Base-by-base conservation (phyloP, 1,140 invertebrate genomes). In the Drosophila yakuba region DNA sequence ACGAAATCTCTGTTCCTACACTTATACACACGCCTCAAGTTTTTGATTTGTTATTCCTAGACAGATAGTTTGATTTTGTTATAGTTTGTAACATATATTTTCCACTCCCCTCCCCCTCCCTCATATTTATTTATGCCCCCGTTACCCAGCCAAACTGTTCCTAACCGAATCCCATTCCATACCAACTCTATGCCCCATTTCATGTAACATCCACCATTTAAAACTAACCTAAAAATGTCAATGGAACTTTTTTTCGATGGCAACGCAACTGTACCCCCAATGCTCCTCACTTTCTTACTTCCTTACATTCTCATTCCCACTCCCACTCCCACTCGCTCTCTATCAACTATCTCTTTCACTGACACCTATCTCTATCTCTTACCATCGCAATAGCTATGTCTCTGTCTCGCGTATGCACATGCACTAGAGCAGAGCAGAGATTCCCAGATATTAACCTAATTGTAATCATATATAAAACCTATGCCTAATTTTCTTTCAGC, bases 401-500 rank as follows among this genome's bases (percentile, higher is more conserved):
- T 45, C 43, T 44, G n/a, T 17, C 43, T 45, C 80, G 7, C 32
- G 32, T 20, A 32, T 15, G 56, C 60, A 61, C 59, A 41, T 51
- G 15, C 47, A 25, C 35, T 32, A n/a, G 39, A 51, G 64, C 14
- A 50, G 39, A 14, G 66, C 41, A 45, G 43, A n/a, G 36, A 32
- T 10, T 2, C 17, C 35, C 32, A 55, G 44, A 54, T 38, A 56
- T 73, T 78, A 85, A 84, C 54, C 39, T 68, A 78, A 45, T 66
- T 77, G 74, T 78, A 86, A 48, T 67, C 47, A 48, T 41, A 35
- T 72, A 78, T 51, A 57, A 36, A 57, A 59, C 44, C 57, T 55
- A 61, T 73, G 77, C 61, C 32, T 60, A 69, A 83, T 77, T 86
- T 80, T 88, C 83, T 86, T 86, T 86, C 83, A 86, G 83, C 83